Base-by-base conservation (phyloP, 2,113 vertebrate genomes). In the Melanocharis versteri region DNA sequence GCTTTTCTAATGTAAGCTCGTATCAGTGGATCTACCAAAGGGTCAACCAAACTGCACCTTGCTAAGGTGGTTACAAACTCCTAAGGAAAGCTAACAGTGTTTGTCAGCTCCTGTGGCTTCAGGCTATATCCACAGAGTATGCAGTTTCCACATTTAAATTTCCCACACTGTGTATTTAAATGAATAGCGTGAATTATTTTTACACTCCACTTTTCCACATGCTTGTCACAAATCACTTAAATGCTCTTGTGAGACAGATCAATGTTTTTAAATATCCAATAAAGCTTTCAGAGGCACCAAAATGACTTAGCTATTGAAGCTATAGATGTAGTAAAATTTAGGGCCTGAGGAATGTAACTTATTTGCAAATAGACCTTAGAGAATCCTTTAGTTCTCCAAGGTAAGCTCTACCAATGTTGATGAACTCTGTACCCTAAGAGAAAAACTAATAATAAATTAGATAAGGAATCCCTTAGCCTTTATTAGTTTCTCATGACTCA, bases 401-500 rank as follows among this genome's bases (percentile, higher is more conserved):
- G 65, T 81, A 89, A 90, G 44, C 44, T 90, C 35, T 78, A 48
- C 14, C 37, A 81, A 18, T 21, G 40, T 4, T 84, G 78, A 91
- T 82, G 96, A 94, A 92, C 83, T 94, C 77, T 94, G 95, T 92
- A 94, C 77, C 53, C 65, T 82, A 78, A 70, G 65, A 87, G 70
- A 64, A 95, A 90, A 87, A 44, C 75, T 44, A 37, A 2, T 47
- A 75, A 66, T 56, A 85, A 94, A 90, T 93, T 75, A 97, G 84
- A 94, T 89, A 94, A 95, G 62, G 50, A 86, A 72, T 73, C 44
- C 18, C 40, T 93, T 77, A 89, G 69, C 69, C 66, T 91, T 84
- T 91, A 81, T 81, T 94, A 85, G 75, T n/a, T 91, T 89, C 95
- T 92, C 92, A 86, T 95, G 92, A 97, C 82, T 88, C 85, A 84